phyloP scores from a whole-genome alignment of 2,888 invertebrate genomes.

The Lagria hirta region DNA sequence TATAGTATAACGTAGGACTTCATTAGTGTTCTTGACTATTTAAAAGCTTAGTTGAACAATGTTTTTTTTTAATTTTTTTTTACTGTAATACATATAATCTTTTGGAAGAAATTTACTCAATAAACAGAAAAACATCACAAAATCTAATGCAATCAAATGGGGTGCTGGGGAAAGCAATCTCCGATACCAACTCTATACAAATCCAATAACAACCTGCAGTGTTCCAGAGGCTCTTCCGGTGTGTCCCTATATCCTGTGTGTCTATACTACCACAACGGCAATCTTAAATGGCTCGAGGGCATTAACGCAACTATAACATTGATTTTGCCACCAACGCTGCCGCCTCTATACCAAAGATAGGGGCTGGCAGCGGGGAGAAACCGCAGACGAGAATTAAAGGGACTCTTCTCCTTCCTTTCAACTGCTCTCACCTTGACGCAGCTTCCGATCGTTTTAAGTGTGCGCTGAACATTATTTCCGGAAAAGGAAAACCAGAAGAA shows the following conservation, averaged over 20 bases:
- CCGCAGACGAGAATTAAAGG: conserved; percentile 29
- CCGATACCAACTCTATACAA: conserved; percentile 30
- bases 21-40: too few relatives aligned
- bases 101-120: conserved; percentile 16
- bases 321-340: conserved; percentile 34
- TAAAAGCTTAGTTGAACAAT: too few relatives aligned
- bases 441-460: conserved; percentile 25
- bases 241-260: conserved; percentile 29
- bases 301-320: conserved; percentile 42
- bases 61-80: too few relatives aligned
- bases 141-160: conserved; percentile 28
- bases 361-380: conserved; percentile 19
- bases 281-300: conserved; percentile 35
- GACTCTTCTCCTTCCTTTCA: conserved; percentile 17
- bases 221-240: conserved; percentile 33
- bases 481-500: conserved; percentile 15
- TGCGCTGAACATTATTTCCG: conserved; percentile 18
- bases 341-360: conserved; percentile 3
- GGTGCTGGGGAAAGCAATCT: conserved; percentile 32
- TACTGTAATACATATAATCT: too few relatives aligned
- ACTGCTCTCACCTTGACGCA: conserved; percentile 18
- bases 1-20: too few relatives aligned
- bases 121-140: conserved; percentile 26
- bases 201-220: conserved; percentile 37
- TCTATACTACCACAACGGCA: conserved; percentile 24